Base-by-base conservation (phyloP, 2,888 invertebrate species). In the Ormia ochracea region DNA sequence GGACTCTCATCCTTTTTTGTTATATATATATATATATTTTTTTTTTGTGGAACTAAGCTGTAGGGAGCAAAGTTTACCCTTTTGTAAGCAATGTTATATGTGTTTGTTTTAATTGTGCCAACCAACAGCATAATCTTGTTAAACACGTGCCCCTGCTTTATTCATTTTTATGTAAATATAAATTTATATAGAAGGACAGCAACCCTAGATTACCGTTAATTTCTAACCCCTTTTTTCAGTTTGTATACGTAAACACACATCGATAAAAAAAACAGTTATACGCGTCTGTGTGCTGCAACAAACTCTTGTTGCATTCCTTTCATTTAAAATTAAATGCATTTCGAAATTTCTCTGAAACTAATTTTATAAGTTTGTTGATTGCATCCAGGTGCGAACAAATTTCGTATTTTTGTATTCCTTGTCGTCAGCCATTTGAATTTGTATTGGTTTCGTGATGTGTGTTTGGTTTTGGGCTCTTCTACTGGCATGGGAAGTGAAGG, bases 71-170 rank as follows among this genome's bases (percentile, higher is more conserved):
- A 58, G 45, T 52, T 26, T 58, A 43, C 66, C 70, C 61, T 68
- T 59, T 70, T 48, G 10, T 3, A 26, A 48, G 50, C 9, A 58
- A 48, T 36, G 36, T 26, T 21, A 41, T 50, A 70, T 41, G n/a
- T 33, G 36, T 0, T 33, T 31, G 68, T 66, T 61, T 17, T 69
- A 50, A 78, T 68, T 54, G 61, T 48, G n/a, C 12, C n/a, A 61
- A 52, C n/a, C n/a, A 28, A 59, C 56, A 19, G 41, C 38, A 26
- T 2, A 48, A 38, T 9, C 41, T 14, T 31, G 17, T 66, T 54
- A 50, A 80, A 56, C 80, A 80, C 80, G 80, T 80, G 80, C 66
- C 80, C 75, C 68, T 76, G 76, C 56, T 68, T 61, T 56, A 48
- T 36, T 50, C 26, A 68, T 38, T 10, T 38, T 50, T 54, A 54